Conservation (phyloP, 2,113 vertebrate species). For the Hypanus sabinus region DNA sequence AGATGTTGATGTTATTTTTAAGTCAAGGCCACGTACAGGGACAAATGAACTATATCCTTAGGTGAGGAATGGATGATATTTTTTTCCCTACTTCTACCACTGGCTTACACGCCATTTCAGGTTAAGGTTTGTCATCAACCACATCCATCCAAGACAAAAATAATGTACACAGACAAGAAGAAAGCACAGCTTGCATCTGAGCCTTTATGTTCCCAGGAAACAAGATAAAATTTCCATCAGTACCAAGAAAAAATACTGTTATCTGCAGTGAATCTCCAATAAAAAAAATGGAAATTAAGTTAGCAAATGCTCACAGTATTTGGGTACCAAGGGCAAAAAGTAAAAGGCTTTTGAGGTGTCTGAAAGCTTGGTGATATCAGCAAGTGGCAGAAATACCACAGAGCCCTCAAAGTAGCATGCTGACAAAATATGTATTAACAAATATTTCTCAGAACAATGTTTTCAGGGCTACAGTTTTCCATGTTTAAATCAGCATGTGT, state of each 20-base stretch:
- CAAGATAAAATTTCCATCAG: not conserved
- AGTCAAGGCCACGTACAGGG: not conserved
- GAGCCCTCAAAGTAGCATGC: not conserved
- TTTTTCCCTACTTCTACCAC: not conserved
- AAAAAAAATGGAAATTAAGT: not conserved
- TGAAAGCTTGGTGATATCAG: not conserved
- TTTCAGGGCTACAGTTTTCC: not conserved
- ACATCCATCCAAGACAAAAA: not conserved
- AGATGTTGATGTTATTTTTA: not conserved
- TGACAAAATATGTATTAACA: not conserved
- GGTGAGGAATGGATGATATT: not conserved
- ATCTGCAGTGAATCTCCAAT: not conserved
- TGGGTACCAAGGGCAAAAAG: not conserved
- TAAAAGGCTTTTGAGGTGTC: not conserved
- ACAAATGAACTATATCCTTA: not conserved
- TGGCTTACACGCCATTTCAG: not conserved
- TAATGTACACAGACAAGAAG: not conserved
- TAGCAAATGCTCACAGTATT: not conserved
- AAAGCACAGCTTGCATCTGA: not conserved
- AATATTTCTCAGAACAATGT: slow-evolving; percentile 6
- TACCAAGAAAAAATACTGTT: not conserved
- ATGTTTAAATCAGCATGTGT: not conserved
- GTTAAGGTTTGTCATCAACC: not conserved
- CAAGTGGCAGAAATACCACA: not conserved
- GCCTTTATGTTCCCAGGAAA: not conserved